Evolutionary conservation across 2,797 vertebrate species (phyloP).

Genomic region (Typhlichthys eigenmanni): DNA sequence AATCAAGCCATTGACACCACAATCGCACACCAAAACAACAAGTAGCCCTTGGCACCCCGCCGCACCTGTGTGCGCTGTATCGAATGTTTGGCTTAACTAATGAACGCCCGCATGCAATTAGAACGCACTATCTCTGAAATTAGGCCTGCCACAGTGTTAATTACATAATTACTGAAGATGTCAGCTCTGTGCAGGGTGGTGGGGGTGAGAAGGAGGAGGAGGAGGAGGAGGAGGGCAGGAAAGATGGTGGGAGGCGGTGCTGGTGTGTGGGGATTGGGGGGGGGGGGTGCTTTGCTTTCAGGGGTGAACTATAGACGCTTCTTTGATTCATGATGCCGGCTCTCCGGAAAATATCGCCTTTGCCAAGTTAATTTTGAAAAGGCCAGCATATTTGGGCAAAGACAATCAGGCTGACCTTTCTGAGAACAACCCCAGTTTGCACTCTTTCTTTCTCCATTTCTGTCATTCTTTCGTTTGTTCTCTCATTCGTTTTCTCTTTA

Average conservation of each 20-base stretch:
- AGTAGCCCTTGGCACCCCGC: slow-evolving; percentile 65
- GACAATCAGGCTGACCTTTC: slow-evolving; percentile 85
- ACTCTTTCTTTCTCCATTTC: slow-evolving; percentile 56
- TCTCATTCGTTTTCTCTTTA: slow-evolving; percentile 2
- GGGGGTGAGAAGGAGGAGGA: slow-evolving; percentile 41
- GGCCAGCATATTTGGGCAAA: slow-evolving; percentile 83
- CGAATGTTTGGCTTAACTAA: slow-evolving; percentile 75
- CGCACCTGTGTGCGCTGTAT: slow-evolving; percentile 63
- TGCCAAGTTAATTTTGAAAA: slow-evolving; percentile 85
- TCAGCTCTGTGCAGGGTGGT: slow-evolving; percentile 60
- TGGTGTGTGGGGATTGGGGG: neutral
- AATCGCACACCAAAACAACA: slow-evolving; percentile 68
- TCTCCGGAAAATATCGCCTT: slow-evolving; percentile 82
- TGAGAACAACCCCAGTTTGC: slow-evolving; percentile 71
- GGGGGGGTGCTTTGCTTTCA: slow-evolving; percentile 61
- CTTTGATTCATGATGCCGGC: slow-evolving; percentile 82
- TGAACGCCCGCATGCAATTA: slow-evolving; percentile 80
- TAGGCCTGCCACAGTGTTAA: slow-evolving; percentile 81
- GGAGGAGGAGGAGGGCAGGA: slow-evolving; percentile 20
- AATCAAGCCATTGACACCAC: slow-evolving; percentile 77
- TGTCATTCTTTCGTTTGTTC: slow-evolving; percentile 1
- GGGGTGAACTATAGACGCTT: slow-evolving; percentile 74
- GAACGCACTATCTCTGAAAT: slow-evolving; percentile 78
- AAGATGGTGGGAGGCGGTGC: slow-evolving; percentile 5
- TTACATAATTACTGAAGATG: slow-evolving; percentile 83